Percentiles rank a stretch among this genome's conserved stretches.
Evolutionary conservation across 2,113 vertebrate species (phyloP).

Genomic region (Odobenus rosmarus): DNA sequence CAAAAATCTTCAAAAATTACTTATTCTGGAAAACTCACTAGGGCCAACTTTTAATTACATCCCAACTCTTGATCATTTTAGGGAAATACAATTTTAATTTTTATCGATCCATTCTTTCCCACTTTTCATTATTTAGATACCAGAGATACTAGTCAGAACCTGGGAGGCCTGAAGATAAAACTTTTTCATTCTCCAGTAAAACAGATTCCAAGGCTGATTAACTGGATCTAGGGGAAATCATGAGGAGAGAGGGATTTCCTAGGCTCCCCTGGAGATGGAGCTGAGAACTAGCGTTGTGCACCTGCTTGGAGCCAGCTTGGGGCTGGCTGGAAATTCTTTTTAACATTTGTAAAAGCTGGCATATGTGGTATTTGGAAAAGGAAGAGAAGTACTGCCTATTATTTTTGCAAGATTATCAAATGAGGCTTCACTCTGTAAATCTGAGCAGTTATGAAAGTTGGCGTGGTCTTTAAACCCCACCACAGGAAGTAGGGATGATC

Average conservation of each 20-base stretch:
- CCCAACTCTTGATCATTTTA: constrained; percentile 20
- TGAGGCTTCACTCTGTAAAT: constrained; percentile 50
- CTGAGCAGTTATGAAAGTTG: constrained; percentile 58
- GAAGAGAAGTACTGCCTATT: background rate
- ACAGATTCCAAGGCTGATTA: background rate
- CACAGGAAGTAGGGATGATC: constrained; percentile 62
- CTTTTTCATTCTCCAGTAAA: background rate
- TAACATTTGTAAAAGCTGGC: constrained; percentile 1
- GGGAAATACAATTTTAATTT: constrained; percentile 1
- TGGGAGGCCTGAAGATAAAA: background rate
- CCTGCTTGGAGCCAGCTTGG: background rate
- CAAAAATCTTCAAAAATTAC: background rate
- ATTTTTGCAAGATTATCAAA: constrained; percentile 62
- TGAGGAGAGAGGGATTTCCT: background rate
- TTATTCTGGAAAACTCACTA: background rate
- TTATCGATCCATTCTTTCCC: background rate
- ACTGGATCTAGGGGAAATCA: background rate
- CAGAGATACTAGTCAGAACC: background rate
- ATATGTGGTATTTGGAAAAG: constrained; percentile 45
- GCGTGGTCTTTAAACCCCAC: constrained; percentile 28
- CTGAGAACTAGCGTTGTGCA: background rate
- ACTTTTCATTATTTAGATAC: constrained; percentile 2
- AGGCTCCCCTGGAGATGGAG: background rate
- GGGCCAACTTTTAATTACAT: background rate
- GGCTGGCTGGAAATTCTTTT: background rate